phyloP scores from a whole-genome alignment of 2,113 vertebrate genomes.

The Glaucidium brasilianum region DNA sequence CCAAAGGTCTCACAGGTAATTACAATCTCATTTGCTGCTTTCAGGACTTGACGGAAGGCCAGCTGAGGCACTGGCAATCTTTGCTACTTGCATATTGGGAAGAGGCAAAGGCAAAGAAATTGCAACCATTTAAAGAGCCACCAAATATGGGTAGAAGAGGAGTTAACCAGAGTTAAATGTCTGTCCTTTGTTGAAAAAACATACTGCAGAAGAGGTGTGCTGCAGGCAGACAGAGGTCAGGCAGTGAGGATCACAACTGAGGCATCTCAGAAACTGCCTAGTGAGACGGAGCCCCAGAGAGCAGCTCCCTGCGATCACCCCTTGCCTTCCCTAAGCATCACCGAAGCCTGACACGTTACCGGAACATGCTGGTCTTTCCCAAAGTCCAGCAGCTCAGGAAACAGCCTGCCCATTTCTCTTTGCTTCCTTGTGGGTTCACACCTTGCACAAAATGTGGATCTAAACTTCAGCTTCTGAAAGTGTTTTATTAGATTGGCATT shows the following conservation, averaged over 20 bases:
- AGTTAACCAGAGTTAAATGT: neutral
- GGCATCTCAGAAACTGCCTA: neutral
- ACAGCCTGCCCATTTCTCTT: neutral
- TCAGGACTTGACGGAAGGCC: neutral
- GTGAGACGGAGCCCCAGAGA: neutral
- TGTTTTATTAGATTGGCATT: neutral
- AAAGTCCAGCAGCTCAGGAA: neutral
- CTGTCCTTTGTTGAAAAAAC: neutral
- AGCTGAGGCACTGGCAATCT: neutral
- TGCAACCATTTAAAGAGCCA: neutral
- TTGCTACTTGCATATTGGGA: neutral
- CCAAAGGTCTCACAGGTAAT: neutral
- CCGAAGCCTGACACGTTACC: accelerated
- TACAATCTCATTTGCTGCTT: neutral
- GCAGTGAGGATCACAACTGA: neutral
- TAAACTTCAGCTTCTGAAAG: neutral
- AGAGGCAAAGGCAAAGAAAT: neutral
- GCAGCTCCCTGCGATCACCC: no score
- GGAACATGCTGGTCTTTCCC: accelerated
- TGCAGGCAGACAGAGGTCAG: neutral
- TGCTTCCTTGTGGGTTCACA: neutral
- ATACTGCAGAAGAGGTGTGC: neutral
- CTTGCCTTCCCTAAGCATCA: neutral
- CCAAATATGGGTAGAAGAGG: neutral
- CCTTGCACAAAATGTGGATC: neutral